A percentile compares a stretch with the other conserved stretches of the same genome.
These are phyloP conservation scores for Lysandra bellargus DNA, from an alignment of 2,888 invertebrate species.

Conservation along the genomic window DNA sequence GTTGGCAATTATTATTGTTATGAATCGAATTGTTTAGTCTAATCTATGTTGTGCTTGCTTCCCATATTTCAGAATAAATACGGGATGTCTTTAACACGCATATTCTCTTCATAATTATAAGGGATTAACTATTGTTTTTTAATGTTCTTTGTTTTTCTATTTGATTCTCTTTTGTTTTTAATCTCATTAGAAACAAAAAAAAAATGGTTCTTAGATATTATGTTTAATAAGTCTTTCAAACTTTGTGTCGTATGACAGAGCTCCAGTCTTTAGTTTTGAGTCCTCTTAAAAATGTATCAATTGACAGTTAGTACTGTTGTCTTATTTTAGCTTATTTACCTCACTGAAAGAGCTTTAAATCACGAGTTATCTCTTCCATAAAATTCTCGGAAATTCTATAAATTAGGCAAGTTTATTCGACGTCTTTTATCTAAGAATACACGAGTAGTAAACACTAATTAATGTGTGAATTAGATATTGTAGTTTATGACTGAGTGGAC, in stretches of 20 bases:
- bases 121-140: too few relatives aligned
- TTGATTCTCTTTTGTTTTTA: too few relatives aligned
- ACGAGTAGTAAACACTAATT: slow-evolving; percentile 23
- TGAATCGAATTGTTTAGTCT: background rate
- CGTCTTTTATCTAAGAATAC: slow-evolving; percentile 16
- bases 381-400: slow-evolving; percentile 25
- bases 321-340: background rate
- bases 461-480: background rate
- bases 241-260: too few relatives aligned
- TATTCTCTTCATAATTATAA: too few relatives aligned
- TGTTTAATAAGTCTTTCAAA: too few relatives aligned
- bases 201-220: too few relatives aligned
- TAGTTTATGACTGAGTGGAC: slow-evolving; percentile 20
- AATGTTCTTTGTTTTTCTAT: too few relatives aligned
- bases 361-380: slow-evolving; percentile 11
- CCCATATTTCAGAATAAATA: background rate
- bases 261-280: background rate
- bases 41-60: background rate
- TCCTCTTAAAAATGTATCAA: background rate
- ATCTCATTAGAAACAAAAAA: too few relatives aligned
- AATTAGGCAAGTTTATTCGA: slow-evolving; percentile 11
- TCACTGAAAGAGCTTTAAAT: background rate
- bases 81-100: background rate
- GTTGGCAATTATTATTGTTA: slow-evolving; percentile 40
- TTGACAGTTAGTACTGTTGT: background rate